These are phyloP conservation scores for Ennomos fuscantarius DNA, from an alignment of 2,888 invertebrate genomes.

Conservation along the genomic window DNA sequence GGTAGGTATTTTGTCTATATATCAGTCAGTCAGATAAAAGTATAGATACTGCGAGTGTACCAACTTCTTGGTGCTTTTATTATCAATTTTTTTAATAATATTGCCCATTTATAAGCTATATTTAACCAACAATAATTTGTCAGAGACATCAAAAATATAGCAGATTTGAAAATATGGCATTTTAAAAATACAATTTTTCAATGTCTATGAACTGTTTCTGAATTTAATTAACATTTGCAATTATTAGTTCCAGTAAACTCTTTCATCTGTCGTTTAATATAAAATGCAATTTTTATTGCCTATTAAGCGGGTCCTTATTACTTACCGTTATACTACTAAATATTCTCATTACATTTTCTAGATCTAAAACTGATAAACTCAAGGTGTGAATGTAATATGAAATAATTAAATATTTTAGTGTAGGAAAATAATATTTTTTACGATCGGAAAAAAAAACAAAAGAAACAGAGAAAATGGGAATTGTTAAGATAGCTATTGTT, in stretches of 20 bases:
- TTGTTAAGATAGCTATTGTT: not conserved
- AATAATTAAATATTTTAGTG: constrained; percentile 5
- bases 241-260: constrained; percentile 1
- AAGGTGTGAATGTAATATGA: constrained; percentile 14
- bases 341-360: constrained; percentile 10
- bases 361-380: constrained; percentile 15
- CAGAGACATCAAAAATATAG: not conserved
- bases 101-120: not conserved
- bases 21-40: too few relatives aligned
- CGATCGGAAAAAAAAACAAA: not conserved
- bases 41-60: too few relatives aligned
- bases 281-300: constrained; percentile 13
- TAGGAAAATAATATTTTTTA: too few relatives aligned
- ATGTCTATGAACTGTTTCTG: not conserved
- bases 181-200: not conserved
- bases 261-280: constrained; percentile 11
- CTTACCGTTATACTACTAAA: constrained; percentile 12
- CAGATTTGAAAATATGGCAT: not conserved
- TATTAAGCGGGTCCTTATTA: constrained; percentile 16
- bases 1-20: too few relatives aligned
- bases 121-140: not conserved
- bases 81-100: too few relatives aligned
- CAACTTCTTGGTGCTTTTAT: too few relatives aligned
- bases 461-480: not conserved
- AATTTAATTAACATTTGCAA: constrained; percentile 25